phyloP scores from a whole-genome alignment of 2,797 vertebrate genomes.

The Scolopax bukidnonensis region DNA sequence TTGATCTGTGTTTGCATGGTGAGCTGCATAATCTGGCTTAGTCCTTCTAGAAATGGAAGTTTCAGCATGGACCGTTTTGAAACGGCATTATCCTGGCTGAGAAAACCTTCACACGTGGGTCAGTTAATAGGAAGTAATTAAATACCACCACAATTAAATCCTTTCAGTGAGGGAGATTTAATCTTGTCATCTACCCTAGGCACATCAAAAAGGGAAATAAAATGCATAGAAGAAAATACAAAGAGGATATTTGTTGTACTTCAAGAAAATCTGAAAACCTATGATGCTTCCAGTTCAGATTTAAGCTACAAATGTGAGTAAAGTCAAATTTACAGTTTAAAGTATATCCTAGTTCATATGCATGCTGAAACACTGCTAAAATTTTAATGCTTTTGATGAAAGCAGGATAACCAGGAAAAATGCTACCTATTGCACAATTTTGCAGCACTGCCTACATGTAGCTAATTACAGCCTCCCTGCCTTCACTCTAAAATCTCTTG shows the following conservation, averaged over 20 bases:
- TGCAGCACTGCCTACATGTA: background rate
- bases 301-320: background rate
- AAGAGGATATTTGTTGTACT: background rate
- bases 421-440: background rate
- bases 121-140: slow-evolving; percentile 45
- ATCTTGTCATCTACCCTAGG: slow-evolving; percentile 17
- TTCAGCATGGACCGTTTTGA: slow-evolving; percentile 3
- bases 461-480: slow-evolving; percentile 70
- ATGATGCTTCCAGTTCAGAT: background rate
- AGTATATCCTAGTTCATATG: background rate
- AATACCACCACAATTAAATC: slow-evolving; percentile 18
- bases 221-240: background rate
- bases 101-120: background rate
- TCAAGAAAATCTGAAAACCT: background rate
- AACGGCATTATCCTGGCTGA: background rate
- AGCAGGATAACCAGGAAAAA: slow-evolving; percentile 7
- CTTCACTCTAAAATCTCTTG: background rate
- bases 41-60: background rate
- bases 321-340: background rate
- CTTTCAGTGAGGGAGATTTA: background rate
- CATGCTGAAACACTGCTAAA: background rate
- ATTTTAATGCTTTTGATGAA: background rate
- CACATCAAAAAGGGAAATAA: slow-evolving; percentile 12
- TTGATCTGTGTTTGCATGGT: background rate
- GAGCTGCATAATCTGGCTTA: background rate